phyloP scores from a whole-genome alignment of 2,113 vertebrate species.

The Orthonyx spaldingii region DNA sequence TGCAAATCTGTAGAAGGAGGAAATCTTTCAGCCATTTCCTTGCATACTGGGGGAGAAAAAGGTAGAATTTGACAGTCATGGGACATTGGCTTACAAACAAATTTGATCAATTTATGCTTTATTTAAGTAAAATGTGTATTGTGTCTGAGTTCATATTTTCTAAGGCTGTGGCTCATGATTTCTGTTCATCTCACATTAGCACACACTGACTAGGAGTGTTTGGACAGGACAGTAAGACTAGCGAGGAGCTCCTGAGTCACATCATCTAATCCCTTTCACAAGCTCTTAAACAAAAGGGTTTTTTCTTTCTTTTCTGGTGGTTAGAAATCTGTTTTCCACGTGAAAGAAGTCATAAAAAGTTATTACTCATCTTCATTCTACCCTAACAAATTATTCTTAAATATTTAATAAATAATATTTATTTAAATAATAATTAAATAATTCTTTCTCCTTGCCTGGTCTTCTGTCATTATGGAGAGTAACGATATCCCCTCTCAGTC shows the following conservation, averaged over 20 bases:
- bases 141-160: neutral
- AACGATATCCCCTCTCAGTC: neutral
- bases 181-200: neutral
- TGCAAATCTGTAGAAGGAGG: neutral
- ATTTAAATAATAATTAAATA: neutral
- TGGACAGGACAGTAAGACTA: neutral
- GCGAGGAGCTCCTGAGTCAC: neutral
- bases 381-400: neutral
- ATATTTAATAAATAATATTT: neutral
- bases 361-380: neutral
- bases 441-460: neutral
- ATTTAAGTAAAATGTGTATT: neutral
- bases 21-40: neutral
- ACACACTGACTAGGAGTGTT: neutral
- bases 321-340: neutral
- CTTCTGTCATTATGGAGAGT: neutral
- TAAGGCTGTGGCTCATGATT: too few relatives aligned
- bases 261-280: neutral
- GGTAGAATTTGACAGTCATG: neutral
- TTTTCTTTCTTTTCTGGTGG: neutral
- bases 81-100: neutral
- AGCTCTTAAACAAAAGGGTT: neutral
- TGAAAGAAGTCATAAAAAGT: neutral
- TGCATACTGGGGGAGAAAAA: neutral
- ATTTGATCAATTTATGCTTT: neutral